These are phyloP conservation scores for Bemisia tabaci DNA, from an alignment of 1,140 invertebrate genomes.

Conservation along the genomic window DNA sequence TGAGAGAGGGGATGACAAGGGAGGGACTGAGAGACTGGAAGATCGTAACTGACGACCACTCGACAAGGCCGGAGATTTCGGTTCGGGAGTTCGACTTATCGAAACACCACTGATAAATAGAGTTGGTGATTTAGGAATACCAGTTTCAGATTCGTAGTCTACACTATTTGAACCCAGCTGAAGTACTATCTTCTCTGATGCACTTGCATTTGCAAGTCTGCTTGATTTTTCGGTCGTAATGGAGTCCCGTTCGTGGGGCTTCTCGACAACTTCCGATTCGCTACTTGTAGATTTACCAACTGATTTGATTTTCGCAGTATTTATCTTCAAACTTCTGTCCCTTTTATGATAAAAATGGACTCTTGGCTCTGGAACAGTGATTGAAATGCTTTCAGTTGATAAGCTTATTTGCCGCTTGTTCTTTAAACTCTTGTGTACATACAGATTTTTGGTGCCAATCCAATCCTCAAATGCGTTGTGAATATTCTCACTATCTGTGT, in stretches of 20 bases:
- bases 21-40: slow-evolving; percentile 34
- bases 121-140: slow-evolving; percentile 42
- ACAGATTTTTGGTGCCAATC: neutral
- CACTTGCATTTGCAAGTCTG: slow-evolving; percentile 12
- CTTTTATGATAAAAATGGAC: neutral
- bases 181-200: neutral
- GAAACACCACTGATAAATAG: slow-evolving; percentile 45
- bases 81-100: slow-evolving; percentile 39
- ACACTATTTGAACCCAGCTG: neutral
- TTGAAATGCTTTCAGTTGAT: neutral
- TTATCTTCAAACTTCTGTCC: neutral
- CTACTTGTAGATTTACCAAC: neutral
- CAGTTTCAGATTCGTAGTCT: slow-evolving; percentile 41
- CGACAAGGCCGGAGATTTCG: slow-evolving; percentile 31
- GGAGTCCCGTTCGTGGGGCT: neutral
- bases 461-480: neutral
- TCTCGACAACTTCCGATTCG: neutral
- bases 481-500: too few relatives aligned
- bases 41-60: slow-evolving; percentile 33
- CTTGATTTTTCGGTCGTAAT: slow-evolving; percentile 4
- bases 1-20: slow-evolving; percentile 29
- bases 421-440: neutral
- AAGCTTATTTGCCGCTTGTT: neutral
- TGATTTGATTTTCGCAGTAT: neutral
- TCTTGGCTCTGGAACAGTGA: neutral